Conservation (phyloP, 1,140 invertebrate genomes). For the Pseudomyrmex sp. region DNA sequence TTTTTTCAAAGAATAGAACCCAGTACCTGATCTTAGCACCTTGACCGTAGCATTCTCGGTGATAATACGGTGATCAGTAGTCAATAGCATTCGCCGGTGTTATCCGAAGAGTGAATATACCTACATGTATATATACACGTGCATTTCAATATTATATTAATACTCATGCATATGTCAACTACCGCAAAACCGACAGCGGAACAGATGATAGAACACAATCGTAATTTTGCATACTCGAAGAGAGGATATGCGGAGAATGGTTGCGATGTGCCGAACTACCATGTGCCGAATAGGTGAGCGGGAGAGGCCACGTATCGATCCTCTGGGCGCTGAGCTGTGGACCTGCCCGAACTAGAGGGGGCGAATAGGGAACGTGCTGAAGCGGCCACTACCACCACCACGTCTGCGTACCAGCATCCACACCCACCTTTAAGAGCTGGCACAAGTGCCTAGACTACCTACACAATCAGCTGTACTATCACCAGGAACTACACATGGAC, state of each 20-base stretch:
- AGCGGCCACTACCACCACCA: slow-evolving; percentile 21
- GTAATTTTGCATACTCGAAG: slow-evolving; percentile 19
- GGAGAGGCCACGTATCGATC: slow-evolving; percentile 71
- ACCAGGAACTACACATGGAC: slow-evolving; percentile 37
- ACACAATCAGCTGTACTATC: slow-evolving; percentile 55
- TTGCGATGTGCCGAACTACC: background rate
- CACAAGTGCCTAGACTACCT: slow-evolving; percentile 54
- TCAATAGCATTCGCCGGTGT: background rate
- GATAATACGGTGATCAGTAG: background rate
- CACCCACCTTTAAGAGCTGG: slow-evolving; percentile 56
- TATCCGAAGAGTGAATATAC: too few species aligned
- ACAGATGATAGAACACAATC: background rate
- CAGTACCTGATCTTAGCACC: background rate
- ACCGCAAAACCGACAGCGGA: background rate
- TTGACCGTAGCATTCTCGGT: background rate
- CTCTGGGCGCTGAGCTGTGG: slow-evolving; percentile 63
- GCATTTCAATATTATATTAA: background rate
- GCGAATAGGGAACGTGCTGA: slow-evolving; percentile 24
- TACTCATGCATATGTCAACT: background rate
- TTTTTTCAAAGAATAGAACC: background rate
- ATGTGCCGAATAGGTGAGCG: slow-evolving; percentile 57
- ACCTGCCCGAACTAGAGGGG: slow-evolving; percentile 25
- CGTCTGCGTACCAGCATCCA: slow-evolving; percentile 38
- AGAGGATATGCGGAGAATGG: slow-evolving; percentile 11
- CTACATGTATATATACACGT: too few species aligned